Evolutionary conservation across 2,797 vertebrate species (phyloP).

Genomic region (Limnodromus scolopaceus): DNA sequence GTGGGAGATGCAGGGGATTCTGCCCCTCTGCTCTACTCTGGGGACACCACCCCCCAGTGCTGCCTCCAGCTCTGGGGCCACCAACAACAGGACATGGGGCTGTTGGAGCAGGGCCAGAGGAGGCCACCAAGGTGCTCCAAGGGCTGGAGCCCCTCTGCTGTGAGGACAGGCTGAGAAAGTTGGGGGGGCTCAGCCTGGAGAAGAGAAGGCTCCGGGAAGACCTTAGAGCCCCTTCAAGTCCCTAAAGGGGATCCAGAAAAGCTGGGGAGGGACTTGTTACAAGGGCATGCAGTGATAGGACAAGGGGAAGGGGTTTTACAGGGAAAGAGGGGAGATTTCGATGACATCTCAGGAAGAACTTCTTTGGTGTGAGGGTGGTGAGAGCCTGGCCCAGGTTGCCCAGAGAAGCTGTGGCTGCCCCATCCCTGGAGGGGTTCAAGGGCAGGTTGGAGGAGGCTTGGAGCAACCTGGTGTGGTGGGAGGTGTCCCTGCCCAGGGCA

Average conservation of each 20-base stretch:
- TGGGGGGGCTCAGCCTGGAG: neutral
- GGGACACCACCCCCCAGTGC: neutral
- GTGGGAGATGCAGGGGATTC: neutral
- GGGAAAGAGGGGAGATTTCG: neutral
- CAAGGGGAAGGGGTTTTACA: neutral
- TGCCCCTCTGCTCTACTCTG: neutral
- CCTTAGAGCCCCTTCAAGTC: neutral
- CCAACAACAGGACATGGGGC: neutral
- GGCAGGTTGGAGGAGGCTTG: neutral
- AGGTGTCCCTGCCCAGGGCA: neutral
- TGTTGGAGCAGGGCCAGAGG: neutral
- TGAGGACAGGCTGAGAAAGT: neutral
- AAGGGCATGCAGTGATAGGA: neutral
- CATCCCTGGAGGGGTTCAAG: neutral
- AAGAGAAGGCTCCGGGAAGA: neutral
- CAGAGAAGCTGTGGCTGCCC: neutral
- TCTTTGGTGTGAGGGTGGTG: neutral
- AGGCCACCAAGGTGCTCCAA: neutral
- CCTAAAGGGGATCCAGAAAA: neutral
- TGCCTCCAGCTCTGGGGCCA: neutral
- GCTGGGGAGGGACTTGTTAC: neutral
- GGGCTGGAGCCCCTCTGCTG: neutral
- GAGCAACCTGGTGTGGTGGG: neutral
- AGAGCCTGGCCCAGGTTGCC: neutral
- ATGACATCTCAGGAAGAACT: neutral